Evolutionary conservation across 2,113 vertebrate genomes (phyloP).

Genomic region (Abramis brama): DNA sequence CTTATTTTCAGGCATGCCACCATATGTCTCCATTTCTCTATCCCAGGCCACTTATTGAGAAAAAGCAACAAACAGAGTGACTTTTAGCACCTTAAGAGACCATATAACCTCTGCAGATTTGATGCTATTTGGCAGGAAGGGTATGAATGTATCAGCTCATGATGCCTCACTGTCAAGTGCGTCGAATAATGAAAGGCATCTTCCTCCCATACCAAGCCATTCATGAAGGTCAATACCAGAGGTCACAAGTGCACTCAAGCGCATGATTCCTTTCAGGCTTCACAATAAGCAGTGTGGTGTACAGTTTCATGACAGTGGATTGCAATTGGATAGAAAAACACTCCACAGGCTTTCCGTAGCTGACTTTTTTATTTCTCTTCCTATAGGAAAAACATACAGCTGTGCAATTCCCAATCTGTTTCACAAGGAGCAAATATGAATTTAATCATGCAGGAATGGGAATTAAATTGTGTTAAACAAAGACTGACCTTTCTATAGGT

Average conservation of each 20-base stretch:
- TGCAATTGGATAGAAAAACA: slow-evolving; percentile 22
- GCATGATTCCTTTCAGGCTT: slow-evolving; percentile 50
- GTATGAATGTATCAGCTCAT: neutral
- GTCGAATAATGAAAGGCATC: slow-evolving; percentile 63
- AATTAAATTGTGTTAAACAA: neutral
- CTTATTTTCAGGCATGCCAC: slow-evolving; percentile 57
- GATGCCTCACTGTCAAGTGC: slow-evolving; percentile 47
- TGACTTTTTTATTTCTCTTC: neutral
- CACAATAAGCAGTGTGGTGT: slow-evolving; percentile 57
- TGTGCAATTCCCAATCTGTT: neutral
- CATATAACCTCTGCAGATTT: slow-evolving; percentile 22
- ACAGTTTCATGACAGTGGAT: slow-evolving; percentile 52
- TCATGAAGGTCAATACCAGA: slow-evolving; percentile 64
- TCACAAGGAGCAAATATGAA: neutral
- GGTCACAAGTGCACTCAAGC: slow-evolving; percentile 48
- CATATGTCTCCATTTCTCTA: slow-evolving; percentile 54
- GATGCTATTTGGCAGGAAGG: slow-evolving; percentile 17
- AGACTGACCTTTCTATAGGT: neutral
- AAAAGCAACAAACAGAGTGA: neutral
- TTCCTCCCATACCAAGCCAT: slow-evolving; percentile 47
- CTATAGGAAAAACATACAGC: neutral
- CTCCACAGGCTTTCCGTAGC: neutral
- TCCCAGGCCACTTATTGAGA: neutral
- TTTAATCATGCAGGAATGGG: neutral
- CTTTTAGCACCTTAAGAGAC: neutral